Evolutionary conservation across 2,888 invertebrate genomes (phyloP).

Genomic region (Leptogaster cylindrica): DNA sequence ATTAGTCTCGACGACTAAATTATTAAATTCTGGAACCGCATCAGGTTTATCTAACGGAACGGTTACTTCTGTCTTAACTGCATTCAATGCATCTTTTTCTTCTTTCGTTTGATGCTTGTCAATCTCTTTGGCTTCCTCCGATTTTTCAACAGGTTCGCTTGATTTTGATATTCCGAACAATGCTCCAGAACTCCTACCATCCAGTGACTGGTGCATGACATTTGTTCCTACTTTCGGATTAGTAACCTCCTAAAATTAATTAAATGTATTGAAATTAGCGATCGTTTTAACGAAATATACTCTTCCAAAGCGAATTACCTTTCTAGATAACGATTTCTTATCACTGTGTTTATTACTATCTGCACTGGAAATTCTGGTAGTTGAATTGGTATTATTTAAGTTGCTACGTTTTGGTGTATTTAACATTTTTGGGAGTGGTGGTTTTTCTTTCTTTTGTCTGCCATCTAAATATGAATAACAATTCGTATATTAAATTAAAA

Average conservation of each 20-base stretch:
- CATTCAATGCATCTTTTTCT: conserved; percentile 60
- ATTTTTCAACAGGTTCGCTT: conserved; percentile 48
- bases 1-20: conserved; percentile 49
- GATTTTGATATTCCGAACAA: conserved; percentile 48
- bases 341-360: conserved; percentile 48
- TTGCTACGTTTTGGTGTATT: conserved; percentile 61
- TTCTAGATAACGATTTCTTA: conserved; percentile 56
- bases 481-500: neutral
- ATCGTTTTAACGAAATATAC: conserved; percentile 28
- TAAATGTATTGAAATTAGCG: too few relatives aligned
- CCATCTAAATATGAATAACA: conserved; percentile 39
- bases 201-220: conserved; percentile 29
- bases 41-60: conserved; percentile 48
- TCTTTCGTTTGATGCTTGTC: conserved; percentile 59
- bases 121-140: conserved; percentile 46
- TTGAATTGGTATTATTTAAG: conserved; percentile 59
- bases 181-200: conserved; percentile 47
- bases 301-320: conserved; percentile 50
- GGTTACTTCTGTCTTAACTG: conserved; percentile 56
- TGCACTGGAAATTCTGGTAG: conserved; percentile 56
- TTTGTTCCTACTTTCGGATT: conserved; percentile 1
- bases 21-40: conserved; percentile 43
- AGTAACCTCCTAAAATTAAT: conserved; percentile 16
- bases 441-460: conserved; percentile 62
- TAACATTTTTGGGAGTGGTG: conserved; percentile 63